Evolutionary conservation across 37 sponge, comb jelly and placozoan genomes (phyloP).

Genomic region (Dysidea cf. avara): DNA sequence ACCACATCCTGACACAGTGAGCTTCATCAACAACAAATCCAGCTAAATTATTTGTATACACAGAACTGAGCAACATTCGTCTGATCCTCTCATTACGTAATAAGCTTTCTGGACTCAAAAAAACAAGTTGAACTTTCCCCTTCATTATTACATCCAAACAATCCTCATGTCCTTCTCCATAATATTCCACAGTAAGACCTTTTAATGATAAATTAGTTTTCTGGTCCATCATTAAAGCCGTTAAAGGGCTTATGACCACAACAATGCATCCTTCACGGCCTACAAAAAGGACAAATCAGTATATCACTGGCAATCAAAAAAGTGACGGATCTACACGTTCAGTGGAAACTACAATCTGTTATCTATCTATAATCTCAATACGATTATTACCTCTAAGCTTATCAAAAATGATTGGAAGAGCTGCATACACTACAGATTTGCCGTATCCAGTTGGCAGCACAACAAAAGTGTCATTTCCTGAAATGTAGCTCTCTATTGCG

Average conservation of each 20-base stretch:
- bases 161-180: background rate
- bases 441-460: conserved; percentile 8
- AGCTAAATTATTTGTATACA: background rate
- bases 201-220: background rate
- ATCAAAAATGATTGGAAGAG: background rate
- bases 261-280: background rate
- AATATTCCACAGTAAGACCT: background rate
- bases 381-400: background rate
- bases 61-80: background rate
- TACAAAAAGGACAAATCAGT: too few species aligned
- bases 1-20: conserved; percentile 6
- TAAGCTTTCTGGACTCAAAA: background rate
- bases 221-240: conserved; percentile 1
- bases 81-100: background rate
- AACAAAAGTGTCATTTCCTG: background rate
- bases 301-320: too few species aligned
- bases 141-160: too few species aligned
- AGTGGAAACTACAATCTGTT: too few species aligned
- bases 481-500: background rate
- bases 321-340: too few species aligned
- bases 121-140: conserved; percentile 1
- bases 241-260: background rate
- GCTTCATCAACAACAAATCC: conserved; percentile 12
- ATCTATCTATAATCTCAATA: too few species aligned
- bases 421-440: background rate